Percentiles rank a stretch among this genome's conserved stretches.
Conservation (phyloP, 2,888 invertebrate genomes). For the Nemotelus nigrinus region DNA sequence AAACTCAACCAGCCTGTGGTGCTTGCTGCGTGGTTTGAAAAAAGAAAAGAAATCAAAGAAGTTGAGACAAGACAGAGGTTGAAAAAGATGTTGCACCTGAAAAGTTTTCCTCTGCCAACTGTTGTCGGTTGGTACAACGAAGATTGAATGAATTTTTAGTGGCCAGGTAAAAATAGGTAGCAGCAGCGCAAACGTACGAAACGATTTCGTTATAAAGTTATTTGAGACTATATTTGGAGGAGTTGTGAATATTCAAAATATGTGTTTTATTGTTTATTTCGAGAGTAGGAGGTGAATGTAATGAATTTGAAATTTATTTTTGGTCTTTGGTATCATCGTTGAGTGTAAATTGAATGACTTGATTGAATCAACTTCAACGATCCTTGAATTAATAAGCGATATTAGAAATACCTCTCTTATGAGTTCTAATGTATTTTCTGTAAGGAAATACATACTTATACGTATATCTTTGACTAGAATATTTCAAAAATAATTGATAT, state of each 20-base stretch:
- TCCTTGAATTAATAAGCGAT: no score
- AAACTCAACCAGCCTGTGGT: not conserved
- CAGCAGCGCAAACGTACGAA: not conserved
- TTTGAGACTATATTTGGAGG: not conserved
- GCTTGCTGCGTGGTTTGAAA: not conserved
- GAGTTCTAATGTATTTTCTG: no score
- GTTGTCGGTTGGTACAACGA: not conserved
- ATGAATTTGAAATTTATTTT: no score
- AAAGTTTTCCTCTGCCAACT: constrained; percentile 10
- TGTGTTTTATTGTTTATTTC: no score
- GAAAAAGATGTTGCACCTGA: constrained; percentile 12
- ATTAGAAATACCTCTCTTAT: no score
- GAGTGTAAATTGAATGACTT: no score
- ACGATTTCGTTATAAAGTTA: not conserved
- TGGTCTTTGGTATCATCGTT: no score
- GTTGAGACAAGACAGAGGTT: constrained; percentile 1
- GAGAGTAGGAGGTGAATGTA: no score
- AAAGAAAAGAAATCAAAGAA: constrained; percentile 1
- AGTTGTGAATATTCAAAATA: not conserved
- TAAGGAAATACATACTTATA: no score
- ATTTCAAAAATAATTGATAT: no score
- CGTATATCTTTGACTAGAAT: no score
- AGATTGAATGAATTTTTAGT: not conserved
- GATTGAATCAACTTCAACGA: no score
- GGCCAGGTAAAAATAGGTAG: constrained; percentile 2